Conservation (phyloP, 1,140 invertebrate genomes). For the Colletes gigas region DNA sequence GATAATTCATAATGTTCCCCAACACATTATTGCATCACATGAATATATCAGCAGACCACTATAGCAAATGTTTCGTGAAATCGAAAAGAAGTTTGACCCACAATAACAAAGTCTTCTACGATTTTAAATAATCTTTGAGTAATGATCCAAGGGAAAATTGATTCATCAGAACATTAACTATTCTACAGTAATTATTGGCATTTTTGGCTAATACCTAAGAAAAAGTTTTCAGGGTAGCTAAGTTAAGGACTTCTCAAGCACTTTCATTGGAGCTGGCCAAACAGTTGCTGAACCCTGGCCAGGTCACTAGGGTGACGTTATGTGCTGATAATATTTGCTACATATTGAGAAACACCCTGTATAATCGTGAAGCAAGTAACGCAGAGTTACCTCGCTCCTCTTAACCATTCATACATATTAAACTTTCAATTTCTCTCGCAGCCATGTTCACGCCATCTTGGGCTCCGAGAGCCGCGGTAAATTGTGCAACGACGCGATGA, state of each 20-base stretch:
- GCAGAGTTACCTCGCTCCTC: slow-evolving; percentile 56
- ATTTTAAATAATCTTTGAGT: too few relatives aligned
- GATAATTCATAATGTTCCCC: slow-evolving; percentile 16
- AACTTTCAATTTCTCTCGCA: slow-evolving; percentile 66
- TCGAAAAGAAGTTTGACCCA: neutral
- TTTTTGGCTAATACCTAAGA: too few relatives aligned
- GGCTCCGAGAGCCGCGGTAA: slow-evolving; percentile 41
- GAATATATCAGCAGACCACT: neutral
- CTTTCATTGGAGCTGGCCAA: too few relatives aligned
- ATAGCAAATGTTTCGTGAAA: neutral
- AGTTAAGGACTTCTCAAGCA: too few relatives aligned
- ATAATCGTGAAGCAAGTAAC: slow-evolving; percentile 22
- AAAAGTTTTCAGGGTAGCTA: too few relatives aligned
- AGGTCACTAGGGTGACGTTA: too few relatives aligned
- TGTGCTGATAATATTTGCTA: neutral
- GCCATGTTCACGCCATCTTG: slow-evolving; percentile 58
- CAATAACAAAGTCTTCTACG: too few relatives aligned
- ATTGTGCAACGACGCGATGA: slow-evolving; percentile 67
- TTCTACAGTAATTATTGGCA: too few relatives aligned
- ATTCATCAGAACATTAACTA: too few relatives aligned
- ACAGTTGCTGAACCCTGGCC: too few relatives aligned
- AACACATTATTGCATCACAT: neutral
- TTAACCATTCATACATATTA: slow-evolving; percentile 70
- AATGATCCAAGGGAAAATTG: too few relatives aligned
- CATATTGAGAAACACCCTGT: neutral